Evolutionary conservation across 2,888 invertebrate species (phyloP), one percentile per base, ranked within the genome.

Genomic region (Theodoxus fluviatilis): DNA sequence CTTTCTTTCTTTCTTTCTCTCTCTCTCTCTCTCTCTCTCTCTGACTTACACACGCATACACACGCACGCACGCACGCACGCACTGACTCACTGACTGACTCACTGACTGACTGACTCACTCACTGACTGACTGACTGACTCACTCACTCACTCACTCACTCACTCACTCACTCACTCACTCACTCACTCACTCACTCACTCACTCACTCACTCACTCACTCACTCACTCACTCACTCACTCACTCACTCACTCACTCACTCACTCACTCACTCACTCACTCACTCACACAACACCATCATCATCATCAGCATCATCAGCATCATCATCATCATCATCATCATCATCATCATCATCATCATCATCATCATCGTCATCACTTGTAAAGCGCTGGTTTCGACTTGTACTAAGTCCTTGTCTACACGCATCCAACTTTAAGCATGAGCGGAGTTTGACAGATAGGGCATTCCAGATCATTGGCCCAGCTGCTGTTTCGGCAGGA

Each of bases 281-380:
- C 18, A n/a, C n/a, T 25, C 52, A n/a, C 52, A 52, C n/a, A n/a
- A 22, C 9, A 22, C 52, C n/a, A 4, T 52, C 9, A 43, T 43
- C 43, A 9, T 43, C 18, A 15, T 43, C 18, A 43, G 18, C 9
- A 12, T 9, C 9, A 43, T 12, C 43, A 43, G 9, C 43, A 43
- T 43, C 43, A 43, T 43, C 43, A 43, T 43, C 43, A 43, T 43
- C 43, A 43, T 43, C 43, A 43, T 43, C 43, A 43, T 43, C 43
- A 43, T 43, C 43, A 43, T 43, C 43, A 43, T 43, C 43, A 43
- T 43, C 43, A 43, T 43, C 43, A 43, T 43, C 43, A 43, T 43
- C 43, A 15, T 43, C 43, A 15, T 43, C 43, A 15, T 43, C 43
- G 43, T 43, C 43, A 15, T 43, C 43, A 15, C n/a, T n/a, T n/a